phyloP scores from a whole-genome alignment of 2,113 vertebrate genomes.

The Vanacampus margaritifer region DNA sequence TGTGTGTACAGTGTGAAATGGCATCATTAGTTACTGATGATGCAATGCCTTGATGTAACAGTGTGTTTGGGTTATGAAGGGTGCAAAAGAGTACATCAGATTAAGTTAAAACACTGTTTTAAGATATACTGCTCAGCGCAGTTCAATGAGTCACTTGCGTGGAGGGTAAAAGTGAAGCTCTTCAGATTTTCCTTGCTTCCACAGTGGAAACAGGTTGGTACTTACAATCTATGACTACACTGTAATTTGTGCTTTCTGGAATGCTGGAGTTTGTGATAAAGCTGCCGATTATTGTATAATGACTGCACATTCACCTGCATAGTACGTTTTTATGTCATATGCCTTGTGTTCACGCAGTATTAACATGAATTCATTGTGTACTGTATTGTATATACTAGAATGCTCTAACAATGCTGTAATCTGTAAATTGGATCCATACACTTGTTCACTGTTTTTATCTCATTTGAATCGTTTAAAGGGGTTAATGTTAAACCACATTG shows the following conservation, averaged over 20 bases:
- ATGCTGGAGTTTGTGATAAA: conserved; percentile 3
- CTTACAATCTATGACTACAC: neutral
- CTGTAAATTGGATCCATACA: conserved; percentile 1
- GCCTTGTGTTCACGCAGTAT: neutral
- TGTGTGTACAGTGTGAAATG: neutral
- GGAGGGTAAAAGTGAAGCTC: neutral
- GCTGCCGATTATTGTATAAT: neutral
- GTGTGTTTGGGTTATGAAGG: neutral
- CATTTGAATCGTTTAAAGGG: neutral
- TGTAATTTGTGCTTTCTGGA: neutral
- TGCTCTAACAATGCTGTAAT: conserved; percentile 2
- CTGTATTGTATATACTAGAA: conserved; percentile 1
- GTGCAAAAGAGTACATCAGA: neutral
- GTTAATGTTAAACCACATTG: neutral
- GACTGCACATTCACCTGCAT: neutral
- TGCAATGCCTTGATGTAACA: neutral
- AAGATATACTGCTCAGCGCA: neutral
- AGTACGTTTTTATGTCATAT: neutral
- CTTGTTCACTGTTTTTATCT: conserved; percentile 1
- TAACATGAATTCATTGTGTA: neutral
- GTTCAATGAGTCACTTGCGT: neutral
- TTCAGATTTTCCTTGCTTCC: neutral
- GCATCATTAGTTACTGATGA: neutral
- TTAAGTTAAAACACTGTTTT: neutral
- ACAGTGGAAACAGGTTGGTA: conserved; percentile 1